phyloP scores from a whole-genome alignment of 1,140 invertebrate genomes.

The Ephestia elutella region DNA sequence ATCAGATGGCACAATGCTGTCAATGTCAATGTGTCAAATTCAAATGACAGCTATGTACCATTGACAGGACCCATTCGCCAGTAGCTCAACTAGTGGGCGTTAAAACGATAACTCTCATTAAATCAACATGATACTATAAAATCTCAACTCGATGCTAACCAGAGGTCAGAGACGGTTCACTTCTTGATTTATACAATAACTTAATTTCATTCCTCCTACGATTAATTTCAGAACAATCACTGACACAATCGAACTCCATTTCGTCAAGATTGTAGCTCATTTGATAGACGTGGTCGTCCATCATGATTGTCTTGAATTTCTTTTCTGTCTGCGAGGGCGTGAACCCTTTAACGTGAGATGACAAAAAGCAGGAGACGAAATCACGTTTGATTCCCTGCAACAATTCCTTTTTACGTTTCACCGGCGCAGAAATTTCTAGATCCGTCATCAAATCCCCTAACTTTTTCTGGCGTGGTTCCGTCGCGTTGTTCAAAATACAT shows the following conservation, averaged over 20 bases:
- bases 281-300: not conserved
- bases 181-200: conserved; percentile 42
- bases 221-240: not conserved
- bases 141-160: conserved; percentile 32
- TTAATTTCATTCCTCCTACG: not conserved
- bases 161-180: conserved; percentile 41
- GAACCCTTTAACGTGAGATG: conserved; percentile 29
- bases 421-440: not conserved
- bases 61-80: too few species aligned
- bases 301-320: conserved; percentile 1
- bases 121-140: not conserved
- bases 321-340: conserved; percentile 36
- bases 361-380: conserved; percentile 16
- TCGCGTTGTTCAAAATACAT: conserved; percentile 18
- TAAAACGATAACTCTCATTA: too few species aligned
- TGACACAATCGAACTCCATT: not conserved
- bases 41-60: too few species aligned
- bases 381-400: too few species aligned
- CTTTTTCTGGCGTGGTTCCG: conserved; percentile 13
- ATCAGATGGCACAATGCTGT: too few species aligned
- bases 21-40: too few species aligned
- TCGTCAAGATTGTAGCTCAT: not conserved
- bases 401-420: not conserved
- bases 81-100: too few species aligned
- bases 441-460: not conserved